A percentile compares a stretch with the other conserved stretches of the same genome.
These are phyloP conservation scores for Chondrosia reniformis DNA, from an alignment of 37 sponge, comb jelly and placozoan genomes.

Conservation along the genomic window DNA sequence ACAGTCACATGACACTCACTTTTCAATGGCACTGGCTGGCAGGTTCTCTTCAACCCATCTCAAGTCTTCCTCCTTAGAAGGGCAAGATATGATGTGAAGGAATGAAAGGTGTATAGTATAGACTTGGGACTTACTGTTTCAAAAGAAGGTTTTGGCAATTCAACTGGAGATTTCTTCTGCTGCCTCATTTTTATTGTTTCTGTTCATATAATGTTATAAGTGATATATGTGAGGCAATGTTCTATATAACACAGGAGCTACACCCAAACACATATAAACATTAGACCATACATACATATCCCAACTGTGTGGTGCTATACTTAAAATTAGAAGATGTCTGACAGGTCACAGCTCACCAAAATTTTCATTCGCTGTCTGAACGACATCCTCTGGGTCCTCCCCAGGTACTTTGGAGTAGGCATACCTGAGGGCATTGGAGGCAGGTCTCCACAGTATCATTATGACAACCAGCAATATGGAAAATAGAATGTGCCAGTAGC, in stretches of 20 bases:
- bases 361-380: conserved; percentile 55
- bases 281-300: too few relatives aligned
- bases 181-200: conserved; percentile 62
- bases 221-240: too few relatives aligned
- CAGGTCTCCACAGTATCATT: conserved; percentile 87
- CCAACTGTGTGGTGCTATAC: too few relatives aligned
- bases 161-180: conserved; percentile 24
- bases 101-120: neutral
- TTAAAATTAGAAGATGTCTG: too few relatives aligned
- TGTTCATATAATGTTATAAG: too few relatives aligned
- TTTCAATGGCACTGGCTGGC: conserved; percentile 64
- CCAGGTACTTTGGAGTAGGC: conserved; percentile 15
- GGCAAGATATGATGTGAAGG: neutral
- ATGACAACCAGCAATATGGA: conserved; percentile 58
- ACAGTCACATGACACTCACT: conserved; percentile 27
- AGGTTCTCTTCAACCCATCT: conserved; percentile 84
- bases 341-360: conserved; percentile 51
- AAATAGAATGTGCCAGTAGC: conserved; percentile 88
- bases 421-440: conserved; percentile 58
- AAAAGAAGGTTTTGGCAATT: conserved; percentile 4
- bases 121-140: neutral
- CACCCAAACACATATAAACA: too few relatives aligned
- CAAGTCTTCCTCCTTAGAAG: conserved; percentile 73
- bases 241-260: too few relatives aligned
- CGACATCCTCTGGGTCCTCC: conserved; percentile 47